Base-by-base conservation (phyloP, 2,113 vertebrate species). In the Colaptes auratus region DNA sequence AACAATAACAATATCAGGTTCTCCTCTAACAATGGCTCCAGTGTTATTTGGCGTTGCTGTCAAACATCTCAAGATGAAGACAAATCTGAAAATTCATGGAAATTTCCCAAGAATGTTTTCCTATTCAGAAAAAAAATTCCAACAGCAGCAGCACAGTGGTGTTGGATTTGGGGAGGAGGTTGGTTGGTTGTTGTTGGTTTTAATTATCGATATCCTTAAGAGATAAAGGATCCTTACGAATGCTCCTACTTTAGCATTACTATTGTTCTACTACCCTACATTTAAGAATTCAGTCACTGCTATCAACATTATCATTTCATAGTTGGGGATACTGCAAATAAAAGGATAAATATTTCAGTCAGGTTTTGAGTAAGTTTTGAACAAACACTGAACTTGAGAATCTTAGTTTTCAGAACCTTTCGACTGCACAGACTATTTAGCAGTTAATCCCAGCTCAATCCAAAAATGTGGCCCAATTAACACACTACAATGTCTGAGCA, bases 1-100 rank as follows among this genome's bases (percentile, higher is more conserved):
- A 98, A 98, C 93, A 97, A 96, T 94, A 97, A 96, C 87, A 96
- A 46, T 92, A 97, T 96, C 92, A 74, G 76, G 88, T 97, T 97
- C 80, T 82, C 60, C 92, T 75, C 93, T 88, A 94, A 97, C 97
- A 97, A 97, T 60, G 94, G 86, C 42, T 86, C 65, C 83, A 96
- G 53, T 97, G 92, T 97, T 96, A 85, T 6, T 87, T 71, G 76
- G 72, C 24, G 3, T 58, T 80, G 82, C 67, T 95, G 90, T 96
- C 95, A 97, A 94, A 86, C 58, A 18, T 74, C 87, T 95, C 63
- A 66, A 96, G 75, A 82, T 17, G 17, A 96, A 86, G 91, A 94
- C 23, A 70, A 94, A 93, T 65, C 79, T 92, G 39, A 21, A 65
- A 96, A 95, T 95, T 96, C 92, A 90, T 33, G 42, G 70, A 91